Evolutionary conservation across 1,140 invertebrate genomes (phyloP).

Genomic region (Brachionus asplanchnoidis): DNA sequence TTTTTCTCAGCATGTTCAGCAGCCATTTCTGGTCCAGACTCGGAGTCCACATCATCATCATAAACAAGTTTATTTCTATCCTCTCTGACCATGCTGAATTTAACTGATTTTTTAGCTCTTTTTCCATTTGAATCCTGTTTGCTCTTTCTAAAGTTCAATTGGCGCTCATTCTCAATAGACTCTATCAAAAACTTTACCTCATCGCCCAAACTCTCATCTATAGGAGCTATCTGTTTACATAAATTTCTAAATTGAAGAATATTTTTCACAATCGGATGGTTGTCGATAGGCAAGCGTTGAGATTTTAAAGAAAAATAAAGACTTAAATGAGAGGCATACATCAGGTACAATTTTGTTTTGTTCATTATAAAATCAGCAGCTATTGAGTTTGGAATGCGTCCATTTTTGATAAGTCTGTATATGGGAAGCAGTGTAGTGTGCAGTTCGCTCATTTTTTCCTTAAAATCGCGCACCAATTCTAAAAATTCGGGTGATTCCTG

Average conservation of each 20-base stretch:
- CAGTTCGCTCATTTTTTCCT: slow-evolving; percentile 64
- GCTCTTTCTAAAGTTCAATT: not conserved
- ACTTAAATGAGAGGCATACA: slow-evolving; percentile 76
- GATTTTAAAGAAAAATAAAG: slow-evolving; percentile 78
- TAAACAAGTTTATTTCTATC: slow-evolving; percentile 29
- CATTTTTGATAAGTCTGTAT: slow-evolving; percentile 62
- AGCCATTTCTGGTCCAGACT: slow-evolving; percentile 41
- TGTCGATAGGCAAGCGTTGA: slow-evolving; percentile 65
- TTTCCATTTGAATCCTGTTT: not conserved
- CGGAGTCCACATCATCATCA: slow-evolving; percentile 40
- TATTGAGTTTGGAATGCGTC: slow-evolving; percentile 55
- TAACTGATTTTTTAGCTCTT: not conserved
- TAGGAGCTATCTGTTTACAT: not conserved
- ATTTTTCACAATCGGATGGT: slow-evolving; percentile 78
- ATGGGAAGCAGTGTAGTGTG: slow-evolving; percentile 65
- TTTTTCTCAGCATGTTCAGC: slow-evolving; percentile 2
- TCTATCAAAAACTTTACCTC: not conserved
- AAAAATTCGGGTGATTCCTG: slow-evolving; percentile 79
- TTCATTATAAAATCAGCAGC: slow-evolving; percentile 15
- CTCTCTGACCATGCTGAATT: slow-evolving; percentile 43
- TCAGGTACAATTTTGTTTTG: slow-evolving; percentile 51
- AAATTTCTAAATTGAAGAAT: slow-evolving; percentile 68
- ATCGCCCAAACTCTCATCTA: slow-evolving; percentile 14
- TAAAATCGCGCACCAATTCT: slow-evolving; percentile 70
- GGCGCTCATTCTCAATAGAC: not conserved